Percentiles rank a stretch among this genome's conserved stretches.
Conservation (phyloP, 2,888 invertebrate species). For the Celastrina argiolus region DNA sequence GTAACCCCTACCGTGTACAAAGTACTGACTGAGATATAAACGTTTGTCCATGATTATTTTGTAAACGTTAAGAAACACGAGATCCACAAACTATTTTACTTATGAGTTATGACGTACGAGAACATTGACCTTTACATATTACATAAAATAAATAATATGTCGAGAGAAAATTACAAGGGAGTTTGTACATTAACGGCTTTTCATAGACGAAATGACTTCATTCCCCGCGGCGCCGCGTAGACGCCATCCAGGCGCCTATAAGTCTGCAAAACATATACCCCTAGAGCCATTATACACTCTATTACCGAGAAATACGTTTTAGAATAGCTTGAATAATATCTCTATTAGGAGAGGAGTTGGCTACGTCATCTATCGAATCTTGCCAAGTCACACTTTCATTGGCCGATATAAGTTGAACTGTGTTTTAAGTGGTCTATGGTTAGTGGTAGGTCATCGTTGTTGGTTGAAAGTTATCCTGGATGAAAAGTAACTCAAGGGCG, state of each 20-base stretch:
- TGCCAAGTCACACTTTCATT: slow-evolving; percentile 29
- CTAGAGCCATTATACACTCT: slow-evolving; percentile 25
- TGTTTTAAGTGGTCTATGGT: neutral
- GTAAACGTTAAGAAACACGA: too few species aligned
- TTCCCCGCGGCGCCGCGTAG: slow-evolving; percentile 30
- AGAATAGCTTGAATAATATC: neutral
- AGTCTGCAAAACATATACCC: slow-evolving; percentile 30
- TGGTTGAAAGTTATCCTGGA: slow-evolving; percentile 30
- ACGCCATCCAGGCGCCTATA: slow-evolving; percentile 34
- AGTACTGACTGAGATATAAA: too few species aligned
- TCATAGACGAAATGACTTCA: slow-evolving; percentile 30
- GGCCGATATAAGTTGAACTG: slow-evolving; percentile 30
- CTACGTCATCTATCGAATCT: slow-evolving; percentile 30
- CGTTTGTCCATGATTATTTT: too few species aligned
- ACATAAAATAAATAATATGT: neutral
- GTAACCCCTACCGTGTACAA: too few species aligned
- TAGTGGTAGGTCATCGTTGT: slow-evolving; percentile 26
- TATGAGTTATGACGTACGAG: neutral
- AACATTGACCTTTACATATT: neutral
- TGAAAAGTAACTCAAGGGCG: slow-evolving; percentile 33
- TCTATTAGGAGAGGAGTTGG: neutral
- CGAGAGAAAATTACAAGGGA: slow-evolving; percentile 18
- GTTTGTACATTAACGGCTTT: slow-evolving; percentile 1
- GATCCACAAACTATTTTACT: neutral
- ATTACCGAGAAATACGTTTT: neutral